Evolutionary conservation across 2,113 vertebrate species (phyloP).

Genomic region (Notothenia rossii): DNA sequence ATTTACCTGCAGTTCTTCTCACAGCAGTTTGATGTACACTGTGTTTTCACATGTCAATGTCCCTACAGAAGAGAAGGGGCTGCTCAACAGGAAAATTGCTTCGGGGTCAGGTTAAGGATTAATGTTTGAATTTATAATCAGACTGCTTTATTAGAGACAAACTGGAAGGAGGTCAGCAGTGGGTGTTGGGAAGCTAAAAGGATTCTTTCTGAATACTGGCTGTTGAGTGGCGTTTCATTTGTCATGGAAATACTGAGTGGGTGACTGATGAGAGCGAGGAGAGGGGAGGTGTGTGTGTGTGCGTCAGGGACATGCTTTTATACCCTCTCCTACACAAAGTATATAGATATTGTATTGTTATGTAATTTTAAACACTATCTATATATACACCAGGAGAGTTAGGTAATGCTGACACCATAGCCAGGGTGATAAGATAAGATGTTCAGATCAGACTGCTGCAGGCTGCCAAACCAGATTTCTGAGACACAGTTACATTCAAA

Average conservation of each 20-base stretch:
- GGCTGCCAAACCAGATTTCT: no score
- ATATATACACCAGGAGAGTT: conserved; percentile 11
- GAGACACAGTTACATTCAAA: no score
- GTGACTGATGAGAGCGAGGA: conserved; percentile 43
- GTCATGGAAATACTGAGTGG: conserved; percentile 65
- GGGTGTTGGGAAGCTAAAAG: conserved; percentile 56
- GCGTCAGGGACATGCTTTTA: conserved; percentile 2
- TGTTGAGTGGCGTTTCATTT: conserved; percentile 57
- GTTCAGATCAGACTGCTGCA: no score
- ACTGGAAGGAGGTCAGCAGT: conserved; percentile 44
- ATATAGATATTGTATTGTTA: not conserved
- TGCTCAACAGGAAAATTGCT: conserved; percentile 27
- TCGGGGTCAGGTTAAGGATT: conserved; percentile 40
- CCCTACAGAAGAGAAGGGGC: not conserved
- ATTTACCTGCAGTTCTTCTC: no score
- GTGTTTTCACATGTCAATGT: not conserved
- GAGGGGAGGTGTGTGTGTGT: conserved; percentile 44
- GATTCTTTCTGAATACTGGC: conserved; percentile 46
- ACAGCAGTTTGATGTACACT: not conserved
- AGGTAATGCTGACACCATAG: not conserved
- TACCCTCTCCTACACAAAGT: not conserved
- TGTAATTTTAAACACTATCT: not conserved
- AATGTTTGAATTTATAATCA: conserved; percentile 36
- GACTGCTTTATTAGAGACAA: conserved; percentile 5
- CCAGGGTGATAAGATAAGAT: not conserved